phyloP scores from a whole-genome alignment of 1,140 invertebrate genomes.

The Neomicropteryx cornuta region DNA sequence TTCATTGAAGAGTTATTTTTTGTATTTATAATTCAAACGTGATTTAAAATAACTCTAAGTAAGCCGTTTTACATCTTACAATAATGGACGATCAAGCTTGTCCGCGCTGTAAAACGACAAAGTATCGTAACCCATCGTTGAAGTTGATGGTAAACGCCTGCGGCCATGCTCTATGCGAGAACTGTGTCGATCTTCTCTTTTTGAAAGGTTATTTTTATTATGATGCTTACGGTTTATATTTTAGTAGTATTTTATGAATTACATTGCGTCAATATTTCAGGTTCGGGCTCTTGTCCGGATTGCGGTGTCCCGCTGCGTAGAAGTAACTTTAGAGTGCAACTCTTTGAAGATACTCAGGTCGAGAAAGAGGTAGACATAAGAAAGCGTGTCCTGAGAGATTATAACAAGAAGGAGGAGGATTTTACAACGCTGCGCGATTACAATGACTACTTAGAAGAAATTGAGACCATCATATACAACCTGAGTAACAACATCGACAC shows the following conservation, averaged over 20 bases:
- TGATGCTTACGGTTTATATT: conserved; percentile 1
- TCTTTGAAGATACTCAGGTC: conserved; percentile 92
- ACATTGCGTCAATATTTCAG: conserved; percentile 34
- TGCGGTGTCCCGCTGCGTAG: conserved; percentile 79
- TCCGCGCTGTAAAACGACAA: conserved; percentile 95
- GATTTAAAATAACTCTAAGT: no score
- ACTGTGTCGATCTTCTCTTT: conserved; percentile 91
- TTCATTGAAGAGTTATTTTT: no score
- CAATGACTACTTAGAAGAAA: conserved; percentile 89
- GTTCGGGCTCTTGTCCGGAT: conserved; percentile 86
- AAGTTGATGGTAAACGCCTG: conserved; percentile 98
- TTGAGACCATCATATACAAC: conserved; percentile 88
- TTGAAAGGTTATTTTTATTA: conserved; percentile 61
- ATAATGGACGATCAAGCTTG: conserved; percentile 84
- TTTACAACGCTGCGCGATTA: conserved; percentile 71
- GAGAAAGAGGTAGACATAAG: conserved; percentile 98
- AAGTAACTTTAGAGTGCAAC: conserved; percentile 84
- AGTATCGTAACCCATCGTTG: conserved; percentile 93
- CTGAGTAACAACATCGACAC: conserved; percentile 85
- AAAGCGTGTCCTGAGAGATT: conserved; percentile 78
- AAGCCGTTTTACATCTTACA: no score
- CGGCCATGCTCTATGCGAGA: conserved; percentile 95
- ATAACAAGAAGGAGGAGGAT: conserved; percentile 87
- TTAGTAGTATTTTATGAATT: background rate
- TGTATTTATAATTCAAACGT: no score